Evolutionary conservation across 64 coral and sea anemone species (phyloP), one percentile per base, ranked within the genome.

Genomic region (Cladopsammia gracilis): DNA sequence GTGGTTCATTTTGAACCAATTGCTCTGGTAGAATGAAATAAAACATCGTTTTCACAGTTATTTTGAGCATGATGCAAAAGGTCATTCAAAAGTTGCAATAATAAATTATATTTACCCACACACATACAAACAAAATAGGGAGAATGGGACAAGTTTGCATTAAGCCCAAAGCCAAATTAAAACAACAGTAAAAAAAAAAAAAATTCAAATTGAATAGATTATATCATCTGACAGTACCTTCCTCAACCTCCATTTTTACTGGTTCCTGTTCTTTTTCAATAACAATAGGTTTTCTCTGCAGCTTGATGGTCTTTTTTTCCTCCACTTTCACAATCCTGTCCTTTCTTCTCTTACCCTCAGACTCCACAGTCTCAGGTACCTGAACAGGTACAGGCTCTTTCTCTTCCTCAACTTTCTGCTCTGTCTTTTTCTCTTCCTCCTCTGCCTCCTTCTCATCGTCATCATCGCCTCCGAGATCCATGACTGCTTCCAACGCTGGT

Each of bases 401-500:
- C 61, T 83, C 80, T 43, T 76, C 70, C 4, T 86, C 58, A 3
- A 11, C 6, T 25, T 77, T 75, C 70, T 85, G 26, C 10, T 71
- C 68, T 50, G 24, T 34, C 18, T 66, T 34, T 43, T 84, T 77
- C 42, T 95, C 93, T 53, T 76, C 84, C 54, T 90, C 82, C 20
- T 76, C 85, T 45, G 88, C 82, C 20, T 85, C 79, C 12, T 89
- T 93, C 42, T 98, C 93, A 46, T 93, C 96, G 18, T 93, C 79
- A 16, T 98, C 94, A 62, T 98, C 96, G 5, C 91, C 86, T 24
- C 94, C 94, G 71, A 99, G 80, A 52, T 96, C 94, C 97, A 99
- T 99, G 58, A 99, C 78, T n/a, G 97, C 97, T 52, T 99, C 97
- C 70, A 99, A 52, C 0, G 97, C 97, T 56, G 97, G 94, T 16